phyloP scores from a whole-genome alignment of 2,113 vertebrate species.

The Mirza zaza region DNA sequence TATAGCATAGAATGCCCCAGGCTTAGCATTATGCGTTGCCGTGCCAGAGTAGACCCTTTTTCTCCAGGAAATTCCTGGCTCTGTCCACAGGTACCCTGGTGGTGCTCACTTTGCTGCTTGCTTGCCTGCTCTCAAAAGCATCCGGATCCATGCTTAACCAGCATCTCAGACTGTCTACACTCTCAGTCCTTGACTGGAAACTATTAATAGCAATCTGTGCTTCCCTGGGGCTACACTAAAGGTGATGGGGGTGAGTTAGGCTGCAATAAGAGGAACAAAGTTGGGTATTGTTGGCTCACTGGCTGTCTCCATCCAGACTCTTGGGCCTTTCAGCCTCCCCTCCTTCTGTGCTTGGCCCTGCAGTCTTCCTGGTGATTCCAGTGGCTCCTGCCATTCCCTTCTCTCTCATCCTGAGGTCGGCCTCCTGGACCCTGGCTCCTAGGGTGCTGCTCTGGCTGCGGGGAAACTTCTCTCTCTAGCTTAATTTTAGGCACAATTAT shows the following conservation, averaged over 20 bases:
- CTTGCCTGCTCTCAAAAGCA: neutral
- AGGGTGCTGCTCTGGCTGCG: neutral
- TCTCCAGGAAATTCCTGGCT: neutral
- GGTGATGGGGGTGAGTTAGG: neutral
- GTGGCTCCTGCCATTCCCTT: neutral
- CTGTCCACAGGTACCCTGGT: neutral
- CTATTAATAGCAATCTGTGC: neutral
- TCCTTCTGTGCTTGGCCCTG: neutral
- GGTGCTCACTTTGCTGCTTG: neutral
- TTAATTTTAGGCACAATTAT: neutral
- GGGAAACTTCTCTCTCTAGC: constrained; percentile 17
- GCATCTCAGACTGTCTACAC: neutral
- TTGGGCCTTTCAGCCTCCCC: neutral
- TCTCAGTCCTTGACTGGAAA: neutral
- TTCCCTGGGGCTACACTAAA: neutral
- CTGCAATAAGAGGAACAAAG: neutral
- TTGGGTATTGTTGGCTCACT: neutral
- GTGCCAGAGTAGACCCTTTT: neutral
- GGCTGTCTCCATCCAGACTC: neutral
- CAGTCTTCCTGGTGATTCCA: neutral
- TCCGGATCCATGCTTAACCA: neutral
- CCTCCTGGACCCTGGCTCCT: neutral
- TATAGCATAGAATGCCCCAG: neutral
- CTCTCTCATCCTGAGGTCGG: neutral
- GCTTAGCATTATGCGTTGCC: neutral